These are phyloP conservation scores for Brachypteracias leptosomus DNA, from an alignment of 2,113 vertebrate genomes.

Conservation along the genomic window DNA sequence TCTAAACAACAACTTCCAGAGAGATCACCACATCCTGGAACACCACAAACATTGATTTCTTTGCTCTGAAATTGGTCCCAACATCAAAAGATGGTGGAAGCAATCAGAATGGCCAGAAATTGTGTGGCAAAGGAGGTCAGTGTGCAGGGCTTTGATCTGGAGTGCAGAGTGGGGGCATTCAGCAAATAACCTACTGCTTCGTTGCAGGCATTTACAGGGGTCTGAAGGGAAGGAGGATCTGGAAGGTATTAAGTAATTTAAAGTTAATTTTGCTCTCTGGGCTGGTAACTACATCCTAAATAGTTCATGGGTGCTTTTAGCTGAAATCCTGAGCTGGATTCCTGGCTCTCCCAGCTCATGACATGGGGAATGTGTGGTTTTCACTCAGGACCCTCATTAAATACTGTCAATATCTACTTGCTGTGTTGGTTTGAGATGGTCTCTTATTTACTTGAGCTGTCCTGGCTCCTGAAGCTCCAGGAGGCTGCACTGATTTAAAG, in stretches of 20 bases:
- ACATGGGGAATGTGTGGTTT: neutral
- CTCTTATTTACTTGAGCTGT: neutral
- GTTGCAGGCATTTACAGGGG: neutral
- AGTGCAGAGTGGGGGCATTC: neutral
- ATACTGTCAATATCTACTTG: neutral
- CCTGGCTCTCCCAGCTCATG: fast-evolving
- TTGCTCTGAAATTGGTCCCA: neutral
- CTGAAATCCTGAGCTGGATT: neutral
- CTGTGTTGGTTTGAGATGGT: neutral
- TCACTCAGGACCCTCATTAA: neutral
- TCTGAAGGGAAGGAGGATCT: neutral
- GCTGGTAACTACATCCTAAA: neutral
- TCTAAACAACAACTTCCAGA: neutral
- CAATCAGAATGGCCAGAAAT: neutral
- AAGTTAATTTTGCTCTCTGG: neutral
- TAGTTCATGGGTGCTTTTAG: neutral
- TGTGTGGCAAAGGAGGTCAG: neutral
- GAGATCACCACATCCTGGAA: neutral
- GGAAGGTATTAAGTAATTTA: neutral
- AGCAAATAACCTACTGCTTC: neutral
- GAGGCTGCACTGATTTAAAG: neutral
- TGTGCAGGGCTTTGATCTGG: neutral
- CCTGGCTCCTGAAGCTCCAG: neutral
- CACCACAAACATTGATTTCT: too few relatives aligned
- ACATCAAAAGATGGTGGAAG: neutral